Percentiles rank a stretch among this genome's conserved stretches.
Evolutionary conservation across 1,140 invertebrate genomes (phyloP).

Genomic region (Leptonema lineaticorne): DNA sequence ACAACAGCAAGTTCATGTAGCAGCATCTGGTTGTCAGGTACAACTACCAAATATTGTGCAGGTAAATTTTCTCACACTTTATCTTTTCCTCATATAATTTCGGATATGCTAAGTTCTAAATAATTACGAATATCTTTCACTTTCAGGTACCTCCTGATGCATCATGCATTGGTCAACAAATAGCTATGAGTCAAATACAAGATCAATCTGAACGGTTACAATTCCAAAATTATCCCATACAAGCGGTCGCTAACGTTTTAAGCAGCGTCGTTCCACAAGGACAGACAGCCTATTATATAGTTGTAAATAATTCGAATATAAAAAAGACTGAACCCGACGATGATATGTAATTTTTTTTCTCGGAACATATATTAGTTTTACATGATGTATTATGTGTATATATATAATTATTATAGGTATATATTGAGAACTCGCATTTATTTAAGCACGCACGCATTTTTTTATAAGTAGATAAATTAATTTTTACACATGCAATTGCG

Average conservation of each 20-base stretch:
- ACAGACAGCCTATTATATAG: constrained; percentile 24
- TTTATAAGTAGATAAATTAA: no score
- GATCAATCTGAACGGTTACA: constrained; percentile 41
- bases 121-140: no score
- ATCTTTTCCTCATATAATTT: no score
- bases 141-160: constrained; percentile 49
- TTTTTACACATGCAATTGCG: no score
- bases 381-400: no score
- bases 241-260: constrained; percentile 14
- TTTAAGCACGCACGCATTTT: no score
- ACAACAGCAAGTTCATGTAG: constrained; percentile 53
- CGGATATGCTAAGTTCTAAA: no score
- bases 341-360: constrained; percentile 5
- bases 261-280: constrained; percentile 19
- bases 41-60: constrained; percentile 53
- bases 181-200: constrained; percentile 32
- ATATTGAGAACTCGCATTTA: no score
- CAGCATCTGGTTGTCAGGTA: constrained; percentile 52
- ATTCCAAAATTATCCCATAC: constrained; percentile 18
- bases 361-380: no score
- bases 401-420: no score
- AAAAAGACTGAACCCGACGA: constrained; percentile 15
- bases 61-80: no score
- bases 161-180: constrained; percentile 46
- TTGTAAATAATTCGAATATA: constrained; percentile 25